Evolutionary conservation across 1,140 invertebrate species (phyloP), one percentile per base, ranked within the genome.

Genomic region (Hetaerina americana): DNA sequence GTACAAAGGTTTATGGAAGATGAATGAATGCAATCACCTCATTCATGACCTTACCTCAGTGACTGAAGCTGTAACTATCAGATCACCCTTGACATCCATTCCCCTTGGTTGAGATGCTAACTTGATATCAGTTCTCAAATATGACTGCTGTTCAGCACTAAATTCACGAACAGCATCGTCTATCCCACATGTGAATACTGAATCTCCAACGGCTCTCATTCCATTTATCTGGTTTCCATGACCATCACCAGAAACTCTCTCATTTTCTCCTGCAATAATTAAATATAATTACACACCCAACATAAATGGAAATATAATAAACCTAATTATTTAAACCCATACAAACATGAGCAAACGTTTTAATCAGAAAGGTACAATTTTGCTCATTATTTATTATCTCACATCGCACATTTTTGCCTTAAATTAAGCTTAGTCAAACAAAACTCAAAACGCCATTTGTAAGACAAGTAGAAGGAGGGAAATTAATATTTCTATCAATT

Each of bases 161-260:
- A 94, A 88, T 70, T 87, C 85, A 69, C 90, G 86, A 26, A 97
- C 80, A 8, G 88, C 91, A 78, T 98, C 96, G 79, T 98, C 96
- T 75, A 97, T 95, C 26, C 94, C 93, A 75, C 90, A 91, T 0
- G 93, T 94, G 74, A 94, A 91, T 10, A 97, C 83, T 27, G 85
- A 82, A 75, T 87, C 87, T n/a, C 84, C 86, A 28, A 87, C 82
- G 0, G 86, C 85, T 73, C 87, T 85, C 88, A 98, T 92, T 67
- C 92, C 92, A 76, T 95, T 95, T 28, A 98, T 91, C 84, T 98
- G 95, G 83, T 96, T 97, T 5, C 91, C 94, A 80, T 99, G 97
- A 26, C 95, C 93, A 66, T 85, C 85, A 6, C 95, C 95, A 68
- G 82, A 80, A 8, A 97, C 84, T 69, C 90, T 86, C 73, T 92